phyloP scores from a whole-genome alignment of 2,797 vertebrate genomes.

The Petrocephalus sullivani region DNA sequence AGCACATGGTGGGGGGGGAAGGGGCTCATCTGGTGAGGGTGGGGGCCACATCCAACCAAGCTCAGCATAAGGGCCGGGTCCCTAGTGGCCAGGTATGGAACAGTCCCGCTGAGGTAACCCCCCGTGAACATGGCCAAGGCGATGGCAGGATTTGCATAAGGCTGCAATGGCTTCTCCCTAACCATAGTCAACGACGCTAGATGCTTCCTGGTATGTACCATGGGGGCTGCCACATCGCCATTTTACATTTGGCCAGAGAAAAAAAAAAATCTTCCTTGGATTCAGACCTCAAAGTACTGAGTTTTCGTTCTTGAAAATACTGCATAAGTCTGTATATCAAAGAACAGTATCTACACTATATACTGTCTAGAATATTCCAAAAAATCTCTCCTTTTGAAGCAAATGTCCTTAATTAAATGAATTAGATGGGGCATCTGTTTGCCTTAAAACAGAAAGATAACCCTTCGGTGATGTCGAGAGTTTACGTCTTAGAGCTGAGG shows the following conservation, averaged over 20 bases:
- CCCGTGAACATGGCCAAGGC: not conserved
- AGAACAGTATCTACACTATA: not conserved
- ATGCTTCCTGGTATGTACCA: not conserved
- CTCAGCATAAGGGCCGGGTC: not conserved
- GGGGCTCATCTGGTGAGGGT: not conserved
- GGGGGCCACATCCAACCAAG: not conserved
- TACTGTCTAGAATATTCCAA: not conserved
- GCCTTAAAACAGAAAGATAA: not conserved
- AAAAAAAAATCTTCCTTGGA: not conserved
- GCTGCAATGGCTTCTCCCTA: not conserved
- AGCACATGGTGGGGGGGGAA: not conserved
- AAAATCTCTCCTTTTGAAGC: not conserved
- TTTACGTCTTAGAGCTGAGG: not conserved
- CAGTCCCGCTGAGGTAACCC: not conserved
- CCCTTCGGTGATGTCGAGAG: too few relatives aligned
- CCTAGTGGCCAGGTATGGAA: not conserved
- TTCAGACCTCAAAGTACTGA: not conserved
- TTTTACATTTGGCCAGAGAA: not conserved
- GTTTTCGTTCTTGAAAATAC: constrained; percentile 4
- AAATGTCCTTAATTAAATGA: not conserved
- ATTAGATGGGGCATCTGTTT: not conserved
- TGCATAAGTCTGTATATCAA: constrained; percentile 9
- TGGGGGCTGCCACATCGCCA: not conserved
- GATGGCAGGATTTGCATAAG: not conserved
- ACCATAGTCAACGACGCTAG: not conserved